Evolutionary conservation across 2,113 vertebrate genomes (phyloP).

Genomic region (Python bivittatus): DNA sequence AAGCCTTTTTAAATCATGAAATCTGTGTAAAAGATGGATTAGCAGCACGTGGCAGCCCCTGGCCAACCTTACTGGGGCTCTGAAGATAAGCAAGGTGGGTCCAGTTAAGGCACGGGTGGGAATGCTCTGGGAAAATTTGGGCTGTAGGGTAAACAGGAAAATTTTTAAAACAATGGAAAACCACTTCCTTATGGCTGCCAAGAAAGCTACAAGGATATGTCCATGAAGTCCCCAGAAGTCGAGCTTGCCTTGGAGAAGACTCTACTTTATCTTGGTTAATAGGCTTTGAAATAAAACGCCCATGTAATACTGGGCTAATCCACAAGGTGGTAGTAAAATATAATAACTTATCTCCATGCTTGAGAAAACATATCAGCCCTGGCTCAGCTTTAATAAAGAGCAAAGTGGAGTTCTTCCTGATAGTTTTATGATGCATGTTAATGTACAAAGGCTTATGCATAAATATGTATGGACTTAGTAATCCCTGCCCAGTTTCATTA

Average conservation of each 20-base stretch:
- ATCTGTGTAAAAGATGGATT: not conserved
- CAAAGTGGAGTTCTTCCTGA: constrained; percentile 31
- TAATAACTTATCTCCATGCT: constrained; percentile 71
- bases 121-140: not conserved
- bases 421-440: constrained; percentile 34
- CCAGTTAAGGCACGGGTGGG: not conserved
- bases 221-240: not conserved
- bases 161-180: not conserved
- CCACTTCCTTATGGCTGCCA: not conserved
- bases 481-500: constrained; percentile 16
- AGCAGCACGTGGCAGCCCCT: not conserved
- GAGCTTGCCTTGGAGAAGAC: not conserved
- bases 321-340: constrained; percentile 82
- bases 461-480: constrained; percentile 41
- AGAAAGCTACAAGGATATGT: not conserved
- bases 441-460: constrained; percentile 23
- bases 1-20: not conserved
- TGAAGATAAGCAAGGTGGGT: not conserved
- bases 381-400: constrained; percentile 56
- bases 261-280: not conserved
- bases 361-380: constrained; percentile 39
- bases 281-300: constrained; percentile 25
- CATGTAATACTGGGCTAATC: constrained; percentile 71
- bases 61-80: not conserved
- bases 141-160: not conserved